phyloP scores from a whole-genome alignment of 2,113 vertebrate genomes.

The Marmota monax region DNA sequence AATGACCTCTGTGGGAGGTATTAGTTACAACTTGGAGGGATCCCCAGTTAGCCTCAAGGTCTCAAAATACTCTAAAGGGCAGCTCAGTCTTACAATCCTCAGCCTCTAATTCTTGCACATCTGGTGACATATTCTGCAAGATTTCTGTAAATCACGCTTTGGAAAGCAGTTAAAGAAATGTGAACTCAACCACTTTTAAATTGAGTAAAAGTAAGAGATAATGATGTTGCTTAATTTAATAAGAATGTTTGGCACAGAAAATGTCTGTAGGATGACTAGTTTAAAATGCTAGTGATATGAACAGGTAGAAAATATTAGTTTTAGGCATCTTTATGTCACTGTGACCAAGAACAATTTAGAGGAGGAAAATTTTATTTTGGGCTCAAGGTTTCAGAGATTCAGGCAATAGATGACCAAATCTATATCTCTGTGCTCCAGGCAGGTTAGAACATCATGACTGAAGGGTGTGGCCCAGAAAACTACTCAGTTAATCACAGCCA shows the following conservation, averaged over 20 bases:
- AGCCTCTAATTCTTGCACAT: background rate
- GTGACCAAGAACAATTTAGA: too few species aligned
- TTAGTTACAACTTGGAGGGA: background rate
- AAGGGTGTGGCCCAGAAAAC: too few species aligned
- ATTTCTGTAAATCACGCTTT: background rate
- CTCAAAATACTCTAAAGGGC: background rate
- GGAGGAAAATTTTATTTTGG: too few species aligned
- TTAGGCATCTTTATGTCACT: too few species aligned
- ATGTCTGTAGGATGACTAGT: background rate
- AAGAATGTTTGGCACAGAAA: background rate
- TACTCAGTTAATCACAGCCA: too few species aligned
- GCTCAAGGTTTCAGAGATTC: too few species aligned
- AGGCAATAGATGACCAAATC: too few species aligned
- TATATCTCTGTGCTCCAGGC: too few species aligned
- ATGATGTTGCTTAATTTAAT: background rate
- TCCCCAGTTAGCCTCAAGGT: background rate
- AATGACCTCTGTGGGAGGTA: background rate
- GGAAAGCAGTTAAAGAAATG: background rate
- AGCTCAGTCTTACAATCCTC: background rate
- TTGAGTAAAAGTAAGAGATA: background rate
- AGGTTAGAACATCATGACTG: too few species aligned
- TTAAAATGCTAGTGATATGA: background rate
- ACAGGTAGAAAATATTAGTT: background rate
- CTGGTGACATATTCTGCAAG: background rate
- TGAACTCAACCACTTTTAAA: background rate